Conservation (phyloP, 1,140 invertebrate genomes). For the Drosophila bocqueti region DNA sequence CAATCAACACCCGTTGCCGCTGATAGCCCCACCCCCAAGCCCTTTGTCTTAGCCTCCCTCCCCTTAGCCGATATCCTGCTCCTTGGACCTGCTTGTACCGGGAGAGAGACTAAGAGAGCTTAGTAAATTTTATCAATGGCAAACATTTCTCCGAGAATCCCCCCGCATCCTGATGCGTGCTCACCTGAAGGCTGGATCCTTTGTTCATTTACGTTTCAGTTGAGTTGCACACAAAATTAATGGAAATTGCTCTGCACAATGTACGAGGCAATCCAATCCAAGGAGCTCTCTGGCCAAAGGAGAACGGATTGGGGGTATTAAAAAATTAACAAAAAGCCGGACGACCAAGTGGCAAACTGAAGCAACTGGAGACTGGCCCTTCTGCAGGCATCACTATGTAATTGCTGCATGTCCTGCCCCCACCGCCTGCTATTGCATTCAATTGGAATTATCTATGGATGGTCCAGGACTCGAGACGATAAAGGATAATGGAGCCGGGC, state of each 20-base stretch:
- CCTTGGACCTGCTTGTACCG: slow-evolving; percentile 1
- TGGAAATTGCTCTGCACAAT: slow-evolving; percentile 67
- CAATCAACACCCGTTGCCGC: slow-evolving; percentile 79
- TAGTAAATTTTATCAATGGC: slow-evolving; percentile 75
- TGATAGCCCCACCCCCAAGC: slow-evolving; percentile 46
- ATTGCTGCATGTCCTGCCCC: slow-evolving; percentile 40
- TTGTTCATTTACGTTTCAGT: slow-evolving; percentile 77
- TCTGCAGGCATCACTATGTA: slow-evolving; percentile 19
- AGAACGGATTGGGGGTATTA: slow-evolving; percentile 31
- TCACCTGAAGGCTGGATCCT: slow-evolving; percentile 63
- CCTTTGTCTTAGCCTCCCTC: slow-evolving; percentile 14
- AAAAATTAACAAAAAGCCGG: slow-evolving; percentile 55
- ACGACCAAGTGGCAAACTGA: slow-evolving; percentile 41
- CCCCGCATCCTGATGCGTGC: slow-evolving; percentile 15
- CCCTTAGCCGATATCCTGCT: slow-evolving; percentile 21
- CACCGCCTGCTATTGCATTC: slow-evolving; percentile 39
- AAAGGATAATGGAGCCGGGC: slow-evolving; percentile 15
- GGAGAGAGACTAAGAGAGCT: slow-evolving; percentile 29
- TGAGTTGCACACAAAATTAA: slow-evolving; percentile 77
- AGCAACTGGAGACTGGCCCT: slow-evolving; percentile 4
- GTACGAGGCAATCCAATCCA: slow-evolving; percentile 31
- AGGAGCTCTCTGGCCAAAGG: slow-evolving; percentile 14
- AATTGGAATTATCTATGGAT: slow-evolving; percentile 58
- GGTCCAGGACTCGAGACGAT: slow-evolving; percentile 14
- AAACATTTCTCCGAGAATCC: slow-evolving; percentile 41